phyloP scores from a whole-genome alignment of 2,797 vertebrate species.

The Okamejei kenojei region DNA sequence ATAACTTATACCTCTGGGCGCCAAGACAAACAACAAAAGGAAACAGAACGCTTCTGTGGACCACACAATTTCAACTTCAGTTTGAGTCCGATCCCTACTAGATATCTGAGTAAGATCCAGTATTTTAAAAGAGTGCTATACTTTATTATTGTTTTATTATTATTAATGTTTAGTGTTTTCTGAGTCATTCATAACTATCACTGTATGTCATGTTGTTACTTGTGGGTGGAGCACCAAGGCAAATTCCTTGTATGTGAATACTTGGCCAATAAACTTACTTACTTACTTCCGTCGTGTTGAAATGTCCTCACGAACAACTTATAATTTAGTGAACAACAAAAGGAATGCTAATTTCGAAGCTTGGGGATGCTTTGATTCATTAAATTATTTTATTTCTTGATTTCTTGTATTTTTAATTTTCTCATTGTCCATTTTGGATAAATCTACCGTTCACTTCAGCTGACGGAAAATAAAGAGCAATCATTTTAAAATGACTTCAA shows the following conservation, averaged over 20 bases:
- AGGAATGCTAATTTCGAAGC: neutral
- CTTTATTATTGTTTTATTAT: too few species aligned
- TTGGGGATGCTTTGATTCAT: neutral
- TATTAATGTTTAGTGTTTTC: too few species aligned
- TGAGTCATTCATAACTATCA: too few species aligned
- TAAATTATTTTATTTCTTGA: neutral
- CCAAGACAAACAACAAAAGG: slow-evolving; percentile 17
- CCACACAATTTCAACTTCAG: neutral
- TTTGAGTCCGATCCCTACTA: neutral
- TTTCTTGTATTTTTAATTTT: neutral
- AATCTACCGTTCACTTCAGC: neutral
- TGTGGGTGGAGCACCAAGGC: too few species aligned
- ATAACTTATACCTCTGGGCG: neutral
- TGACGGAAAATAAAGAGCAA: neutral
- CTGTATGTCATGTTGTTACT: too few species aligned
- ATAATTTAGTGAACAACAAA: neutral
- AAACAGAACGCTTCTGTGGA: neutral
- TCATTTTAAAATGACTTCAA: neutral
- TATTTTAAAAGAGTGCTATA: neutral
- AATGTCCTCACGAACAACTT: neutral
- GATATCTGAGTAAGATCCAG: neutral
- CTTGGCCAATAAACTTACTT: too few species aligned
- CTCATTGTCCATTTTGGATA: neutral
- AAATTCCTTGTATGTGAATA: too few species aligned
- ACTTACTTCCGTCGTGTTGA: neutral